phyloP scores from a whole-genome alignment of 2,113 vertebrate species.

The Aphelocoma coerulescens region DNA sequence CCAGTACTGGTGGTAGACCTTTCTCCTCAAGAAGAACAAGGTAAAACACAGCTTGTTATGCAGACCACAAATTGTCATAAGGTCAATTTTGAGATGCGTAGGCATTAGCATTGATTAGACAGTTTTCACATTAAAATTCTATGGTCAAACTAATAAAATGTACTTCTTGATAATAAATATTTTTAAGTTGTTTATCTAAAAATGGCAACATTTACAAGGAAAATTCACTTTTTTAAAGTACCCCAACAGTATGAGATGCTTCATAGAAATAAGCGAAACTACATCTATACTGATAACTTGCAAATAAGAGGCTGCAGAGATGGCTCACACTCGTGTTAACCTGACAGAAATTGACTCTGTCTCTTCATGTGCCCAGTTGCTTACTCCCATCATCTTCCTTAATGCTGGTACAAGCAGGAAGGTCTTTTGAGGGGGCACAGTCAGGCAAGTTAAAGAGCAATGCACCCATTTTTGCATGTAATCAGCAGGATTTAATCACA shows the following conservation, averaged over 20 bases:
- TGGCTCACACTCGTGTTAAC: fast-evolving
- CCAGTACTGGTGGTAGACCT: background rate
- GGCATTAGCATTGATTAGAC: background rate
- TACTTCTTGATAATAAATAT: background rate
- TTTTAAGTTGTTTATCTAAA: background rate
- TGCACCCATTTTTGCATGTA: background rate
- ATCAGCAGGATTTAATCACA: constrained; percentile 31
- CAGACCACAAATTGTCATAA: background rate
- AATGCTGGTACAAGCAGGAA: background rate
- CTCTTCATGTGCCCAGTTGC: background rate
- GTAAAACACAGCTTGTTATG: background rate
- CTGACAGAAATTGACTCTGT: background rate
- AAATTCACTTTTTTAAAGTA: background rate
- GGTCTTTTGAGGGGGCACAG: fast-evolving
- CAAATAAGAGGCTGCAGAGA: background rate
- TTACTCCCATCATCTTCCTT: background rate
- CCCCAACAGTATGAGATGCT: background rate
- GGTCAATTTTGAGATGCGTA: background rate
- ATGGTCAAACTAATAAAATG: background rate
- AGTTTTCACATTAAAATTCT: background rate
- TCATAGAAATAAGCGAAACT: background rate
- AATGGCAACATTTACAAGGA: background rate
- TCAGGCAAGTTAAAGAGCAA: background rate
- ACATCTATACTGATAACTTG: background rate
- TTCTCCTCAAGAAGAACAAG: background rate